These are phyloP conservation scores for Eulithis testata DNA, from an alignment of 2,888 invertebrate genomes.

Conservation along the genomic window DNA sequence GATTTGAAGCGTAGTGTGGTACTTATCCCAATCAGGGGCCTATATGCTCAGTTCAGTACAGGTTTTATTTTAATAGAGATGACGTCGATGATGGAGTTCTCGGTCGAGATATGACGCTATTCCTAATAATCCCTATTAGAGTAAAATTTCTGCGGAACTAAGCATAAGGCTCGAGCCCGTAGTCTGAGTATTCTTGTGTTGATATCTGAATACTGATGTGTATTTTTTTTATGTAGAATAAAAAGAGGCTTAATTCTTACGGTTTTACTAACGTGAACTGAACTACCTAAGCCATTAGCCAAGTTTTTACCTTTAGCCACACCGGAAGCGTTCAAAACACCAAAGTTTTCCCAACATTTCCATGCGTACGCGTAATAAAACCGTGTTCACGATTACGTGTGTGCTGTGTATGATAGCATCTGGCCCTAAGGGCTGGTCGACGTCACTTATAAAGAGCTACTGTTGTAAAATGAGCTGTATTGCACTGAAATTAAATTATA, in stretches of 20 bases:
- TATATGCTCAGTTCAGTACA: too few relatives aligned
- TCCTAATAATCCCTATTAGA: too few relatives aligned
- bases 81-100: too few relatives aligned
- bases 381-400: slow-evolving; percentile 27
- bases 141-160: too few relatives aligned
- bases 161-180: too few relatives aligned
- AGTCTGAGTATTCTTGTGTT: background rate
- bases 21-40: too few relatives aligned
- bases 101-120: too few relatives aligned
- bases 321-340: slow-evolving; percentile 15
- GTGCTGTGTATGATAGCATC: slow-evolving; percentile 51
- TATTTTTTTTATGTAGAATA: too few relatives aligned
- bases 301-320: background rate
- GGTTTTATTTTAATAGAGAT: too few relatives aligned
- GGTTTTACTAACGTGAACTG: background rate
- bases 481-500: background rate
- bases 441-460: background rate
- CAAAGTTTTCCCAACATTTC: slow-evolving; percentile 21
- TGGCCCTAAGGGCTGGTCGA: slow-evolving; percentile 32
- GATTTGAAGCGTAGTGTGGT: too few relatives aligned
- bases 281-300: background rate
- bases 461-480: slow-evolving; percentile 2
- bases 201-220: background rate
- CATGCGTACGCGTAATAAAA: slow-evolving; percentile 36
- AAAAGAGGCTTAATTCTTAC: too few relatives aligned